These are phyloP conservation scores for Ectemnius lituratus DNA, from an alignment of 2,888 invertebrate genomes.

Conservation along the genomic window DNA sequence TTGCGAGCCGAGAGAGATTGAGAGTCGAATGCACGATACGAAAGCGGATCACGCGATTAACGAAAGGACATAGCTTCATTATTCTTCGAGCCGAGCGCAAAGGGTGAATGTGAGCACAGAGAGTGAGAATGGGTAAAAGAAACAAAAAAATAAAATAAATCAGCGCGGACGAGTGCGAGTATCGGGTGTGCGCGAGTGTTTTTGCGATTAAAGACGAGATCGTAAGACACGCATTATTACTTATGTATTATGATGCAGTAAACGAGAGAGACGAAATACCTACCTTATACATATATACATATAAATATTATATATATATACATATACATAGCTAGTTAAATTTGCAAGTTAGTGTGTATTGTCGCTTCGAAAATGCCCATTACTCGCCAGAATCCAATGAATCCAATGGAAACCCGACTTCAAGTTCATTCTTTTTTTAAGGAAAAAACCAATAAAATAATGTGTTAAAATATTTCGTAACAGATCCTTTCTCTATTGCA, in stretches of 20 bases:
- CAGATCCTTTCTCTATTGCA: neutral
- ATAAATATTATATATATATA: conserved; percentile 59
- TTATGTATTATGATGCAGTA: conserved; percentile 67
- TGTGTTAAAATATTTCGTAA: conserved; percentile 69
- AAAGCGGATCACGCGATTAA: conserved; percentile 18
- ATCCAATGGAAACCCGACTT: conserved; percentile 70
- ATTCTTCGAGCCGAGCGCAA: conserved; percentile 36
- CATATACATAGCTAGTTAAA: conserved; percentile 73
- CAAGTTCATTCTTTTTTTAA: conserved; percentile 78
- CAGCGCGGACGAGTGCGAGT: conserved; percentile 27
- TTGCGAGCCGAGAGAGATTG: conserved; percentile 17
- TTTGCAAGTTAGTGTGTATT: conserved; percentile 77
- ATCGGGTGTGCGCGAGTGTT: conserved; percentile 34
- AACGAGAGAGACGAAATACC: conserved; percentile 62
- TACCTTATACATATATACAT: conserved; percentile 69
- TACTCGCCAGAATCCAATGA: conserved; percentile 74
- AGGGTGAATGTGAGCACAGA: conserved; percentile 23
- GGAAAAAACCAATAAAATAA: conserved; percentile 75
- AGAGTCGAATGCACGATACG: neutral
- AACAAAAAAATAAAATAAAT: neutral
- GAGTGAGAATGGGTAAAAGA: conserved; percentile 19
- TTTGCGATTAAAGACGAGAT: conserved; percentile 44
- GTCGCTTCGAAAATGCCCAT: conserved; percentile 76
- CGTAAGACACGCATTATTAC: conserved; percentile 67
- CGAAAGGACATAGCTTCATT: conserved; percentile 20